Percentiles rank a stretch among this genome's conserved stretches.
Evolutionary conservation across 2,888 invertebrate species (phyloP).

Genomic region (Nomada fucata): DNA sequence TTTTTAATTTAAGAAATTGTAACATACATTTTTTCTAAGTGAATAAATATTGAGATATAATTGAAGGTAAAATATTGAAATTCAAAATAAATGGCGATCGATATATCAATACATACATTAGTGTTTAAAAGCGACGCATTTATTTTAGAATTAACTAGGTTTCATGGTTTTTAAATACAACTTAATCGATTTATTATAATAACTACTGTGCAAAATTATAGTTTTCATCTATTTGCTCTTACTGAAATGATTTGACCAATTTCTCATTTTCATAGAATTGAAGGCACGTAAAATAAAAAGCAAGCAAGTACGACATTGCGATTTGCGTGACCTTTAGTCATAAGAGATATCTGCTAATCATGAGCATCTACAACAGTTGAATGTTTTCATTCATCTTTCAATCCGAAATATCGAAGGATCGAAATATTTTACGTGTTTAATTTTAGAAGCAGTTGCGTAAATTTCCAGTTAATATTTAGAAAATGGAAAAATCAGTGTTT

Average conservation of each 20-base stretch:
- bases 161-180: no score
- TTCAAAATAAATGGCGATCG: neutral
- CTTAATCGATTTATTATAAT: neutral
- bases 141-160: neutral
- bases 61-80: neutral
- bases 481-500: constrained; percentile 20
- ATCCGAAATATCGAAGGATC: neutral
- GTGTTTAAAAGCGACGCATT: neutral
- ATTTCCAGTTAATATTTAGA: neutral
- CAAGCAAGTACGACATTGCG: neutral
- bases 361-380: neutral
- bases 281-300: neutral
- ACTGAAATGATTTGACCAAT: neutral
- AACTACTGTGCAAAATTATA: neutral
- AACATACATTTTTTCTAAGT: neutral
- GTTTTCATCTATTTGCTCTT: neutral
- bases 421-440: no score
- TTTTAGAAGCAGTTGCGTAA: neutral
- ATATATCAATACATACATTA: neutral
- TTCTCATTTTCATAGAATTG: no score
- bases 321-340: neutral
- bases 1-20: neutral
- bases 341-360: neutral
- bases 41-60: neutral
- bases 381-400: neutral